These are phyloP conservation scores for Actinia equina DNA, from an alignment of 64 coral and sea anemone species.

Conservation along the genomic window DNA sequence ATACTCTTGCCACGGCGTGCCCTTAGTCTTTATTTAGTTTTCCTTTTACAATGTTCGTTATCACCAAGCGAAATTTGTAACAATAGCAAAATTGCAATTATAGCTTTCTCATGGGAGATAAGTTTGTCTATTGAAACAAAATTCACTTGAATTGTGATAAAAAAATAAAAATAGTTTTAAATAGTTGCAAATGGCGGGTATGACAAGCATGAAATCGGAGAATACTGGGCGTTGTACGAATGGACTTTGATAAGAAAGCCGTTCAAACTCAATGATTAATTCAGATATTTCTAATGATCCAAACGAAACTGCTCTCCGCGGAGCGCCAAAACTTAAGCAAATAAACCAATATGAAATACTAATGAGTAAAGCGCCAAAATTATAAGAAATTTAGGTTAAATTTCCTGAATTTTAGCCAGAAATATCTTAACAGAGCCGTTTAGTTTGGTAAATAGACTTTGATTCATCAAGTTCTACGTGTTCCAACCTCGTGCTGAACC, in stretches of 20 bases:
- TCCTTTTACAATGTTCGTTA: neutral
- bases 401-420: neutral
- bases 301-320: neutral
- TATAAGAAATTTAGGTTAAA: neutral
- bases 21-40: no score
- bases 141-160: neutral
- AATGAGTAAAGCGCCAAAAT: conserved; percentile 20
- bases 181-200: neutral
- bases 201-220: neutral
- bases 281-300: neutral
- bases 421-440: neutral
- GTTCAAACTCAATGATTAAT: neutral
- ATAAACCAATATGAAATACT: conserved; percentile 12
- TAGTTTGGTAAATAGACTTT: neutral
- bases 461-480: neutral
- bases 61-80: no score
- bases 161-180: neutral
- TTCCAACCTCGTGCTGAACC: neutral
- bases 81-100: neutral
- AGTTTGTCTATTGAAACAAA: neutral
- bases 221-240: neutral
- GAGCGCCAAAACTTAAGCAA: neutral
- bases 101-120: neutral
- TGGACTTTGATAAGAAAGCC: neutral
- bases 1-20: no score